Evolutionary conservation across 2,888 invertebrate genomes (phyloP), one percentile per base, ranked within the genome.

Genomic region (Acholoe squamosa): DNA sequence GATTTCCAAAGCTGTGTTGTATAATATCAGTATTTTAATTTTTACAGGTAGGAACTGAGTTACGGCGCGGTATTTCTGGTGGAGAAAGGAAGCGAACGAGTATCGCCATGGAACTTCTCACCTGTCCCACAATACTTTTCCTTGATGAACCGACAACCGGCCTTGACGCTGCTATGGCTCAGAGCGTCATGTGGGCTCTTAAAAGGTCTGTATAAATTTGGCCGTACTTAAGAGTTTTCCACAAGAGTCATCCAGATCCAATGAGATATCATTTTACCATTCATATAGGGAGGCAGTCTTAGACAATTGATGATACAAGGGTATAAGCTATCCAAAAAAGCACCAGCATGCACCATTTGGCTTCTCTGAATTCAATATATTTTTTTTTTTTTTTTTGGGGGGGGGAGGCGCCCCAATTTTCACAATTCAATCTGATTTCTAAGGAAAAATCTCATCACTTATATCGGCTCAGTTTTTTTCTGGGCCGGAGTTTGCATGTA

Each of bases 71-170:
- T 22, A 94, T 95, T n/a, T 95, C 95, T 12, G 95, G 95, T 51
- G 95, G 95, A 51, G 95, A 95, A 92, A 92, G 95, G 76, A 95
- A 95, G 92, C 92, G 95, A 51, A 94, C 94, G 54, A 95, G 95
- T 91, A 95, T 95, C 91, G 95, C 95, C 16, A 95, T 95, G 95
- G 95, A 95, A 93, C 92, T 95, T 92, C 95, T 95, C 90, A 95
- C 94, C 90, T 93, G 94, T 52, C 95, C 95, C 77, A 93, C 94
- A n/a, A 94, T 95, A n/a, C 93, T 95, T n/a, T 95, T 95, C 91
- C 93, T 95, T 34, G 95, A 95, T 93, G 95, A 95, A 91, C 95
- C 95, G 61, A 95, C 95, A 19, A 95, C 95, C 90, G 95, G 95
- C 1, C 93, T 95, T n/a, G 95, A 95, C 93, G 94, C 95, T 76